Base-by-base conservation (phyloP, 1,140 invertebrate genomes). In the Sogatella furcifera region DNA sequence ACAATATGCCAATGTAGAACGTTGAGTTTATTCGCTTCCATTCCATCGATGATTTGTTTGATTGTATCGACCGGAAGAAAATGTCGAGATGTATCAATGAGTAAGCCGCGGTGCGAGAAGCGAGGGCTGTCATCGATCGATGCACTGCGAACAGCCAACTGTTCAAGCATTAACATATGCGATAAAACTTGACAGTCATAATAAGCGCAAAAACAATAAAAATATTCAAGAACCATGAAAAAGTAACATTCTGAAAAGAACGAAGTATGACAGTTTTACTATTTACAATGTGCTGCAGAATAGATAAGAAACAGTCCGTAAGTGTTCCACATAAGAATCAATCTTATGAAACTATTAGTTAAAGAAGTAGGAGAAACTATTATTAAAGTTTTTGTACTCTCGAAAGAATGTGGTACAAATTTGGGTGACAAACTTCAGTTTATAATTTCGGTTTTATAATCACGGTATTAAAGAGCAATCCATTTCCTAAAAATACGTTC, bases 1-100 rank as follows among this genome's bases (percentile, higher is more conserved):
- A 90, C 85, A 21, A 97, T 89, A 71, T 97, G 93, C 93, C 93
- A 97, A 71, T 96, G 93, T 60, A 97, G 85, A 0, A 95, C 90
- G 72, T 96, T 96, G 58, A 92, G 74, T 74, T 96, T 97, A 71
- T 92, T 93, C 64, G 86, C 85, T 2, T 85, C 80, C 90, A 95
- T 92, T 0, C 87, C 84, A 61, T 89, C 88, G 34, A 95, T 67
- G 1, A 82, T 87, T 28, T 79, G 70, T 13, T 81, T 67, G 21
- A 95, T 81, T 34, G 80, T 80, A 2, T 68, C 55, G 1, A 89
- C 62, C 0, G 86, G 79, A 8, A 92, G 71, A 72, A 80, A 95
- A 74, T 95, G 92, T 5, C 92, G 77, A 1, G 88, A 81, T 1
- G 90, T 92, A 69, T 94, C 92, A 15, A 95, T 66, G 21, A 95